Evolutionary conservation across 2,888 invertebrate species (phyloP).

Genomic region (Herminia tarsipennalis): DNA sequence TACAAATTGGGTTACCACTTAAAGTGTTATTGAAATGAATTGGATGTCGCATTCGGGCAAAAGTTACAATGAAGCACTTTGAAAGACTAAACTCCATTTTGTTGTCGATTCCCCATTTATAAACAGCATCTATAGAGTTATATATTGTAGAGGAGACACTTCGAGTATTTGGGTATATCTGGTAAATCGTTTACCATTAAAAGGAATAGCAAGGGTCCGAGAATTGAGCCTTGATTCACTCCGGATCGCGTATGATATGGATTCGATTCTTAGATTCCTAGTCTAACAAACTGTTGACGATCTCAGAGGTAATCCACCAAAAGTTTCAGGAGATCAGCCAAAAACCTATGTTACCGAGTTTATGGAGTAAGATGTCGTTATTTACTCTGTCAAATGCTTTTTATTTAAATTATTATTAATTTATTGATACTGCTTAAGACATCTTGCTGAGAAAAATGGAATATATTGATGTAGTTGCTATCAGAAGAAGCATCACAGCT

Average conservation of each 20-base stretch:
- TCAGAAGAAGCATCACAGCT: not conserved
- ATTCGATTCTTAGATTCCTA: no score
- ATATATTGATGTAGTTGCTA: no score
- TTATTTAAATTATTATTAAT: not conserved
- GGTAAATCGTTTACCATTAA: not conserved
- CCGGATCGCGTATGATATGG: no score
- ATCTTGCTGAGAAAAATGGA: not conserved
- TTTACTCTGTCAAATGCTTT: not conserved
- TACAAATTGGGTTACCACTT: not conserved
- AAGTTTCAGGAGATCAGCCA: no score
- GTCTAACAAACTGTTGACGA: no score
- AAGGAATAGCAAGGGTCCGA: not conserved
- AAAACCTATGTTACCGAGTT: not conserved
- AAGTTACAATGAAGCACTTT: no score
- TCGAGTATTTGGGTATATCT: not conserved
- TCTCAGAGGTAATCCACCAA: no score
- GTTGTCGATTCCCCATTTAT: not conserved
- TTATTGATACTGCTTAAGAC: not conserved
- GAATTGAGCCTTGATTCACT: not conserved
- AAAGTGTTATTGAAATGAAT: not conserved
- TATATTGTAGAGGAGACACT: not conserved
- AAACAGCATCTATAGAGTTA: not conserved
- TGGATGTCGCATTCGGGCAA: constrained; percentile 1
- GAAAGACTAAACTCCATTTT: not conserved
- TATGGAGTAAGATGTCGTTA: not conserved